Base-by-base conservation (phyloP, 2,113 vertebrate species). In the Oncorhynchus clarkii region DNA sequence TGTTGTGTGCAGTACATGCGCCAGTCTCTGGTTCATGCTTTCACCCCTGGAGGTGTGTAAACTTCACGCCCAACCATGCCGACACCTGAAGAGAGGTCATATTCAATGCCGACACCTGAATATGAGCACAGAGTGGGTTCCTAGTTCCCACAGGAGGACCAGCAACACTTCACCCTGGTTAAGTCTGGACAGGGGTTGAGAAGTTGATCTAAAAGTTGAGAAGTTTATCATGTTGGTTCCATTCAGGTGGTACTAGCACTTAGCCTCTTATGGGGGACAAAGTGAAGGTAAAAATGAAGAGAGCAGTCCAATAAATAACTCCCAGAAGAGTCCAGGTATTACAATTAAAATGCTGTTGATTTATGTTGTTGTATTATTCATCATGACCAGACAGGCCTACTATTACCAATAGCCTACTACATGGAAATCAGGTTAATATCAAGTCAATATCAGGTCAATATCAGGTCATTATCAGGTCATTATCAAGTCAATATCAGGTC, bases 121-220 rank as follows among this genome's bases (percentile, higher is more conserved):
- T 54, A 26, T 29, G 60, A 77, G 39, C 22, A 13, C 20, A 59
- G 7, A 49, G n/a, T 20, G 48, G 45, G 59, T 62, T 20, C 59
- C 16, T n/a, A 27, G 64, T 86, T 88, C 86, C 85, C 90, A 78
- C 27, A 72, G 66, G 69, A 8, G 18, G 1, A 5, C 60, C 59
- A 2, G 22, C 18, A n/a, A 57, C 54, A 26, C 62, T n/a, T 64
- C 64, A 14, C 64, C 64, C 64, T 66, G 26, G 64, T 7, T 60
- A 64, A 72, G 66, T 49, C 18, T 72, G 8, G 31, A 51, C 72
- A 66, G 4, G 1, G n/a, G n/a, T n/a, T n/a, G n/a, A n/a, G n/a
- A n/a, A n/a, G 86, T 74, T 87, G 71, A 80, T 20, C 45, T 13
- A 20, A 4, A 34, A 13, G 22, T 64, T n/a, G 9, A 45, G 39